phyloP scores from a whole-genome alignment of 1,140 invertebrate genomes.

The Drosophila malerkotliana region DNA sequence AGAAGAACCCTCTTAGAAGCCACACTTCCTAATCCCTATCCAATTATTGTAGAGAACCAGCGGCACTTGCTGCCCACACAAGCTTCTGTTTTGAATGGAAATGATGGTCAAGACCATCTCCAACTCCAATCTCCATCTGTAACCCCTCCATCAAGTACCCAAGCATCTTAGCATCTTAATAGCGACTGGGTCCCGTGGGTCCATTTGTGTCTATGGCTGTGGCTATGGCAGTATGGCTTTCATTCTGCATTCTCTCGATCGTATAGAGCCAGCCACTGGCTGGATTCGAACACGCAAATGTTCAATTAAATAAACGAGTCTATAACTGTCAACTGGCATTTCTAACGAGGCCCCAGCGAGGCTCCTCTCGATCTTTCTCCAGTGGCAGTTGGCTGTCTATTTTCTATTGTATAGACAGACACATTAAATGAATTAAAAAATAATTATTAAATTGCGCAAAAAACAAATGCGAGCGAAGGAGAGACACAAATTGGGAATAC shows the following conservation, averaged over 20 bases:
- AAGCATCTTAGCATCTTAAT: slow-evolving; percentile 2
- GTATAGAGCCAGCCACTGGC: background rate
- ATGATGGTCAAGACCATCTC: background rate
- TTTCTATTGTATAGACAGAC: slow-evolving; percentile 23
- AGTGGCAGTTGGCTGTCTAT: slow-evolving; percentile 6
- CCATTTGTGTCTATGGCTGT: slow-evolving; percentile 47
- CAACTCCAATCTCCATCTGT: background rate
- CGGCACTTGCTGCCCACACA: slow-evolving; percentile 25
- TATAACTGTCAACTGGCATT: slow-evolving; percentile 56
- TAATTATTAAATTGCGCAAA: slow-evolving; percentile 64
- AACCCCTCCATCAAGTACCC: background rate
- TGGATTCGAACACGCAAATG: slow-evolving; percentile 59
- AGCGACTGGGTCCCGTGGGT: slow-evolving; percentile 6
- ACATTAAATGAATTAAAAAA: slow-evolving; percentile 56
- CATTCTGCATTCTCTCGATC: slow-evolving; percentile 47
- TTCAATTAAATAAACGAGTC: slow-evolving; percentile 66
- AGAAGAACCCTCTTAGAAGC: background rate
- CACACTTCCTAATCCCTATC: background rate
- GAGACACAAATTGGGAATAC: slow-evolving; percentile 44
- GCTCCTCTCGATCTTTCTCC: background rate
- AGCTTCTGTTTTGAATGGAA: background rate
- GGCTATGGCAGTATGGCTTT: slow-evolving; percentile 34
- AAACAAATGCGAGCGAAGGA: slow-evolving; percentile 17
- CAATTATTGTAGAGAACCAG: background rate
- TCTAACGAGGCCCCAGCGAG: slow-evolving; percentile 36